Conservation (phyloP, 2,888 invertebrate species). For the Venustoraphidia nigricollis region DNA sequence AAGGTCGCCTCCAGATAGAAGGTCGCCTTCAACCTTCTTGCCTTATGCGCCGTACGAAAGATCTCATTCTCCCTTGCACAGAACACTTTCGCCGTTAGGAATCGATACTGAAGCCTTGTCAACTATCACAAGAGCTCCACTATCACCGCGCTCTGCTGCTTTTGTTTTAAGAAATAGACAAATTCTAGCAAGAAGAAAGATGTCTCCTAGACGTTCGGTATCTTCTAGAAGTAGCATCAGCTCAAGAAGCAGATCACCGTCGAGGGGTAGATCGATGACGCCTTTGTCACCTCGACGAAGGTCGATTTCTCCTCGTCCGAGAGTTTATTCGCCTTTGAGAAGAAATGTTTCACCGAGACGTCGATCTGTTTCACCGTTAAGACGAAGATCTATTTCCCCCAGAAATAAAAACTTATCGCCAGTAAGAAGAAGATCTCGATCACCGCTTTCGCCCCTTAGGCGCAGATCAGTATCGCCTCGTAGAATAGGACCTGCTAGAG, state of each 20-base stretch:
- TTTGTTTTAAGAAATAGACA: conserved; percentile 28
- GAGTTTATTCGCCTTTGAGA: conserved; percentile 13
- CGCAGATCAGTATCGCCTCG: conserved; percentile 17
- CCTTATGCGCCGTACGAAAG: neutral
- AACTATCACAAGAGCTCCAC: conserved; percentile 21
- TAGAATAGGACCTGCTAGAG: conserved; percentile 7
- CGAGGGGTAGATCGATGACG: conserved; percentile 15
- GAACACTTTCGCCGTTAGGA: conserved; percentile 22
- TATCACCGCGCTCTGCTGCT: conserved; percentile 28
- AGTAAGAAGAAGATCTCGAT: conserved; percentile 8
- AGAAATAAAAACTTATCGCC: conserved; percentile 6
- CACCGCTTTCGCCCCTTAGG: conserved; percentile 7
- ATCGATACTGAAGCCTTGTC: conserved; percentile 21
- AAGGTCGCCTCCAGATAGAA: neutral
- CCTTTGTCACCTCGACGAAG: conserved; percentile 13
- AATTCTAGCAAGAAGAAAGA: conserved; percentile 25
- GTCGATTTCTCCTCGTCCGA: conserved; percentile 13
- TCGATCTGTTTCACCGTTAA: conserved; percentile 10
- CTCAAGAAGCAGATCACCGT: conserved; percentile 16
- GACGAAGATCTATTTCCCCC: conserved; percentile 8
- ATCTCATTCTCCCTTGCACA: conserved; percentile 12
- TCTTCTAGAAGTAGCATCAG: conserved; percentile 23
- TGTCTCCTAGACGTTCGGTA: conserved; percentile 25
- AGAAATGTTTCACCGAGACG: conserved; percentile 14
- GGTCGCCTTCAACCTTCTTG: neutral